phyloP scores from a whole-genome alignment of 2,797 vertebrate species.

The Oryzias dopingdopingensis region DNA sequence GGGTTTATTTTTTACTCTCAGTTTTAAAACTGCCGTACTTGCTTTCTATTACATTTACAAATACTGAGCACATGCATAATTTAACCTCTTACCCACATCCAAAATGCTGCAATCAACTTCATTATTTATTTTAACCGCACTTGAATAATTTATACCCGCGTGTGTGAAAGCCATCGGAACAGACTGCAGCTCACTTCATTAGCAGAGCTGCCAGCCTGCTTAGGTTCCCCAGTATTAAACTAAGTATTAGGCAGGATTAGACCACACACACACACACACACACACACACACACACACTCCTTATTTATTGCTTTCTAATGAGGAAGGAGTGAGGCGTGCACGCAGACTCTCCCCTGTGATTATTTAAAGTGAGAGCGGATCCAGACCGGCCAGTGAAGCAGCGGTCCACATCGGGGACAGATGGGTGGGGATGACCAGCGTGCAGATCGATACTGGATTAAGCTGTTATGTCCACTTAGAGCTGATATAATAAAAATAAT shows the following conservation, averaged over 20 bases:
- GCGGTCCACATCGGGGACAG: constrained; percentile 23
- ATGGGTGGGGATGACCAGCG: constrained; percentile 49
- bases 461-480: constrained; percentile 70
- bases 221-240: constrained; percentile 63
- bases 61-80: constrained; percentile 80
- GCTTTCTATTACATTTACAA: constrained; percentile 78
- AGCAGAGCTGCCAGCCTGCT: constrained; percentile 62
- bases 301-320: constrained; percentile 56
- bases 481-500: constrained; percentile 67
- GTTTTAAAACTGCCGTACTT: constrained; percentile 53
- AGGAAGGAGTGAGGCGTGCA: constrained; percentile 36
- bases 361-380: constrained; percentile 44
- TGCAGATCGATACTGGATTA: constrained; percentile 66
- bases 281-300: constrained; percentile 12
- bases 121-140: constrained; percentile 76
- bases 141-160: constrained; percentile 76
- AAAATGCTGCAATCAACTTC: constrained; percentile 71
- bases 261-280: constrained; percentile 34
- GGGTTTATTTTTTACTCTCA: constrained; percentile 34
- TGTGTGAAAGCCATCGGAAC: constrained; percentile 68
- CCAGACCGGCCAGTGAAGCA: constrained; percentile 20
- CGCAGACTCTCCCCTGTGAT: constrained; percentile 36
- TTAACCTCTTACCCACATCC: constrained; percentile 73
- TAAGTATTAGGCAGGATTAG: constrained; percentile 71
- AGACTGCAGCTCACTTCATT: constrained; percentile 73